A percentile compares a stretch with the other conserved stretches of the same genome.
phyloP scores from a whole-genome alignment of 1,140 invertebrate genomes.

The Oppia nitens region DNA sequence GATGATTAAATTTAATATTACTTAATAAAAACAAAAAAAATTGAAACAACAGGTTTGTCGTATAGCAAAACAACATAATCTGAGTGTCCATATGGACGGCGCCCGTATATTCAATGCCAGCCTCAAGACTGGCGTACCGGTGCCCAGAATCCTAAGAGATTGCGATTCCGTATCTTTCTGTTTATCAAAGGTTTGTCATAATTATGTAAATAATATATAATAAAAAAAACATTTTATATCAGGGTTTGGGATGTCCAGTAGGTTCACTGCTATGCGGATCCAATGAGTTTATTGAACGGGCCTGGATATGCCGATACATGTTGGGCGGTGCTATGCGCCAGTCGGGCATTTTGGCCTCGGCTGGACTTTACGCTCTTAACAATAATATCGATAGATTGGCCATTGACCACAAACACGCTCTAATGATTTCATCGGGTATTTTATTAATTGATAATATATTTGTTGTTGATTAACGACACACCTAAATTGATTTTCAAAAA shows the following conservation, averaged over 20 bases:
- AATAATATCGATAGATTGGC: slow-evolving; percentile 46
- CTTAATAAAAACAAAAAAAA: no score
- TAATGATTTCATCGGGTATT: slow-evolving; percentile 45
- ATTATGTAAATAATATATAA: slow-evolving; percentile 23
- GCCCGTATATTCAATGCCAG: slow-evolving; percentile 80
- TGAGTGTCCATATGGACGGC: slow-evolving; percentile 78
- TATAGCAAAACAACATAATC: slow-evolving; percentile 41
- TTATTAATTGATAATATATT: slow-evolving; percentile 16
- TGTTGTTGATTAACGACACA: no score
- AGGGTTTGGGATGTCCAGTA: slow-evolving; percentile 70
- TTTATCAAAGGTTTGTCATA: slow-evolving; percentile 28
- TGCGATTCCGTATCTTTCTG: slow-evolving; percentile 51
- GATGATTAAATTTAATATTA: no score
- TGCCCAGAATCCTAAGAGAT: slow-evolving; percentile 43
- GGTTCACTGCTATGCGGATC: slow-evolving; percentile 68
- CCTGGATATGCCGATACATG: slow-evolving; percentile 56
- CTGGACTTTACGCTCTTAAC: slow-evolving; percentile 62
- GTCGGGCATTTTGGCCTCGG: slow-evolving; percentile 67
- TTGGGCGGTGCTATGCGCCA: slow-evolving; percentile 85
- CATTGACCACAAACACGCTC: slow-evolving; percentile 54
- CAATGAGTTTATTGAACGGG: slow-evolving; percentile 51
- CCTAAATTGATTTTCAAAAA: slow-evolving; percentile 27
- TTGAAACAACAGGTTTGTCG: slow-evolving; percentile 21
- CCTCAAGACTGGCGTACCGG: slow-evolving; percentile 40
- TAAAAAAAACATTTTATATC: slow-evolving; percentile 18